Conservation (phyloP, 2,888 invertebrate species). For the Protodeltote pygarga region DNA sequence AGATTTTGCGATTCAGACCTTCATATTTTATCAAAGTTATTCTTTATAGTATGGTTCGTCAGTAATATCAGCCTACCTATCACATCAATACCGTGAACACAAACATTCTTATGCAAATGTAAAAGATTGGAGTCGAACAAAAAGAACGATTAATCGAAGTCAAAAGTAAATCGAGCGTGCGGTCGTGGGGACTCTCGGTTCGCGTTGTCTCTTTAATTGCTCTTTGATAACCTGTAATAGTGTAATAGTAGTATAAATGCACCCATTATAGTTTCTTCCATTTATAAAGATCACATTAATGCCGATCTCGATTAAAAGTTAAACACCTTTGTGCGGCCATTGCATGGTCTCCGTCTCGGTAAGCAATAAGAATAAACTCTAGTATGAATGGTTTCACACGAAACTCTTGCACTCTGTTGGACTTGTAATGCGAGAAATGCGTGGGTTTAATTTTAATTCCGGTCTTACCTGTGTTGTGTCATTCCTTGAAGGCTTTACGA, state of each 20-base stretch:
- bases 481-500: constrained; percentile 63
- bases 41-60: constrained; percentile 2
- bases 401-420: constrained; percentile 47
- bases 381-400: constrained; percentile 59
- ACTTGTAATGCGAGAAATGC: constrained; percentile 65
- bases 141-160: constrained; percentile 79
- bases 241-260: constrained; percentile 78
- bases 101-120: constrained; percentile 80
- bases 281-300: constrained; percentile 69
- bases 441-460: constrained; percentile 70
- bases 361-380: constrained; percentile 58
- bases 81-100: constrained; percentile 50
- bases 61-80: constrained; percentile 26
- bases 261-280: constrained; percentile 70
- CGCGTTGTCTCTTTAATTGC: constrained; percentile 78
- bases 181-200: constrained; percentile 66
- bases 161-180: constrained; percentile 77
- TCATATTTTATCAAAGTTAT: constrained; percentile 1
- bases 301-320: constrained; percentile 64
- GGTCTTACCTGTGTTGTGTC: constrained; percentile 56
- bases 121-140: constrained; percentile 73
- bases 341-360: constrained; percentile 37
- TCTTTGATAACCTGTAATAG: constrained; percentile 78
- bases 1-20: constrained; percentile 9
- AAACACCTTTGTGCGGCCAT: constrained; percentile 57